These are phyloP conservation scores for Trichonephila clavata DNA, from an alignment of 1,140 invertebrate genomes.

Conservation along the genomic window DNA sequence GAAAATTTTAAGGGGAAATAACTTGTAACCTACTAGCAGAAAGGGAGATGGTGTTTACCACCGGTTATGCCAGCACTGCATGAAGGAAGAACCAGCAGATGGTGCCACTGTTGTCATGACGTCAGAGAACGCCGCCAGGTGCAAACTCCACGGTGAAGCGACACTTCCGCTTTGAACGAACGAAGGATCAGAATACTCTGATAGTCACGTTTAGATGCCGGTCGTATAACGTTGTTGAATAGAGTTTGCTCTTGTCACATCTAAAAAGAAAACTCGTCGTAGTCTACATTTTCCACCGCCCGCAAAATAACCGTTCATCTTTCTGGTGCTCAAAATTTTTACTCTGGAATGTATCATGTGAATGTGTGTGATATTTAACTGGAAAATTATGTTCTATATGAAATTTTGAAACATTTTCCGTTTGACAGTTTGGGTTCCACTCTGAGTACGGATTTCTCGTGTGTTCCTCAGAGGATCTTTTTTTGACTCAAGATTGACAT, in stretches of 20 bases:
- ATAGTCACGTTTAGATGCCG: conserved; percentile 16
- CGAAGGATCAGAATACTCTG: conserved; percentile 11
- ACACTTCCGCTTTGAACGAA: conserved; percentile 67
- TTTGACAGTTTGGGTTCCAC: background rate
- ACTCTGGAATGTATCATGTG: conserved; percentile 18
- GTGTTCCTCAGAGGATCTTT: background rate
- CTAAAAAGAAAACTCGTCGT: conserved; percentile 7
- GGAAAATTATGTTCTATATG: background rate
- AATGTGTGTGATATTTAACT: background rate
- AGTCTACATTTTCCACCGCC: background rate
- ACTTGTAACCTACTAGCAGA: conserved; percentile 25
- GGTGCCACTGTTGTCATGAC: conserved; percentile 63
- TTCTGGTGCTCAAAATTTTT: background rate
- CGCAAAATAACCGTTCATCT: background rate
- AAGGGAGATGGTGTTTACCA: background rate
- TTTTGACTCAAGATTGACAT: conserved; percentile 27
- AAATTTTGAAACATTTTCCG: background rate
- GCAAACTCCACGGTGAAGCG: conserved; percentile 48
- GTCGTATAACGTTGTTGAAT: background rate
- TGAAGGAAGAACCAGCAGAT: conserved; percentile 63
- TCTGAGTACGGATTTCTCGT: background rate
- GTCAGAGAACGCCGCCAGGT: conserved; percentile 69
- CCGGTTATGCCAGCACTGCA: background rate
- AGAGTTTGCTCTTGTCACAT: background rate
- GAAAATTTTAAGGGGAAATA: background rate